phyloP scores from a whole-genome alignment of 2,113 vertebrate species.

The Micronycteris hirsuta region DNA sequence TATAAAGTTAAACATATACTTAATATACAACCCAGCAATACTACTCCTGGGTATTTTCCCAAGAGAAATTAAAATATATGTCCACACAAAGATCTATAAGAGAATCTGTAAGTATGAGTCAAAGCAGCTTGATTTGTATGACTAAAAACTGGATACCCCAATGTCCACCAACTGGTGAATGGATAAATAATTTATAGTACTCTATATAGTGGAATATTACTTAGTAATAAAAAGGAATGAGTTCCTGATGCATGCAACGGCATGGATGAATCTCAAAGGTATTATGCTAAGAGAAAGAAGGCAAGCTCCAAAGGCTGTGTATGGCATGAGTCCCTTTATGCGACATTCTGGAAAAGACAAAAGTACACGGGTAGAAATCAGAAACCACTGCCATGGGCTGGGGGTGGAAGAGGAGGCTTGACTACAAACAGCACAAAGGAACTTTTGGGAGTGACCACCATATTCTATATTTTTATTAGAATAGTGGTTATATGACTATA shows the following conservation, averaged over 20 bases:
- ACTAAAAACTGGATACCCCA: neutral
- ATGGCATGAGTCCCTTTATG: neutral
- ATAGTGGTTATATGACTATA: neutral
- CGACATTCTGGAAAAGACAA: neutral
- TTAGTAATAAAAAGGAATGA: slow-evolving; percentile 13
- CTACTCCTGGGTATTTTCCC: slow-evolving; percentile 7
- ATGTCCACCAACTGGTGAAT: neutral
- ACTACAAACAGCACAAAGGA: neutral
- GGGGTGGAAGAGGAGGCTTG: neutral
- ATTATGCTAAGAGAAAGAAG: neutral
- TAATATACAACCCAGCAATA: slow-evolving; percentile 24
- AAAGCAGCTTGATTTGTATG: slow-evolving; percentile 29
- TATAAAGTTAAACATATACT: slow-evolving; percentile 20
- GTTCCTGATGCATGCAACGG: neutral
- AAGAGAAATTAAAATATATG: slow-evolving; percentile 33
- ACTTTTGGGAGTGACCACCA: neutral
- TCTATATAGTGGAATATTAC: neutral
- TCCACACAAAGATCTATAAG: slow-evolving; percentile 13
- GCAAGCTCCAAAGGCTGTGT: neutral
- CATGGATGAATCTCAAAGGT: neutral
- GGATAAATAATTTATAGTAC: neutral
- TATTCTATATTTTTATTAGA: neutral
- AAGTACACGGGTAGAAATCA: neutral
- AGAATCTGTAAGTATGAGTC: neutral
- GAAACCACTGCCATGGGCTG: neutral